A percentile compares a stretch with the other conserved stretches of the same genome.
Evolutionary conservation across 2,113 vertebrate genomes (phyloP).

Genomic region (Triplophysa dalaica): DNA sequence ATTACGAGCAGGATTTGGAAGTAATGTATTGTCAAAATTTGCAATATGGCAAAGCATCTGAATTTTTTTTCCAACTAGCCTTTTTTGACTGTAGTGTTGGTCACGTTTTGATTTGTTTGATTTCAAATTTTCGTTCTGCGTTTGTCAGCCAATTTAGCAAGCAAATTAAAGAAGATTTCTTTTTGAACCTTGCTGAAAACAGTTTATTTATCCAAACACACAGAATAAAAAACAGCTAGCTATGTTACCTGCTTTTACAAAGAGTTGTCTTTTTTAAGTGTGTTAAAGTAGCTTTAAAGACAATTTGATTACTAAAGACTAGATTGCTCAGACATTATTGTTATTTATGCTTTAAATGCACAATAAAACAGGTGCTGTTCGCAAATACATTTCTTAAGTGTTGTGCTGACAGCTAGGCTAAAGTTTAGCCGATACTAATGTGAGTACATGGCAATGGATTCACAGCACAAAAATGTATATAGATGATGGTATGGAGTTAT

Average conservation of each 20-base stretch:
- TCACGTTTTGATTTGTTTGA: no score
- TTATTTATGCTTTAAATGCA: not conserved
- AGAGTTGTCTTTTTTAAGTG: not conserved
- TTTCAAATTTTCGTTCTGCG: no score
- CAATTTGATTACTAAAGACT: no score
- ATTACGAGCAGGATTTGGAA: not conserved
- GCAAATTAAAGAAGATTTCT: conserved; percentile 29
- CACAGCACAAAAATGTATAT: not conserved
- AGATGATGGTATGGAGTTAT: not conserved
- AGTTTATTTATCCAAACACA: conserved; percentile 19
- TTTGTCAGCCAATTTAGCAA: conserved; percentile 16
- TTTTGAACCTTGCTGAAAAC: conserved; percentile 32
- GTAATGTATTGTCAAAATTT: no score
- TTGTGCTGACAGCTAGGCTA: conserved; percentile 7
- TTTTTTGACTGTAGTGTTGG: no score
- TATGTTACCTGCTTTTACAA: not conserved
- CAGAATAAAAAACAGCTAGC: not conserved
- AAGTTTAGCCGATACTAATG: conserved; percentile 7
- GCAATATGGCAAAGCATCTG: no score
- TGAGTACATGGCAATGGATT: not conserved
- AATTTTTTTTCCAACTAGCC: no score
- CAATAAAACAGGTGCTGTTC: not conserved
- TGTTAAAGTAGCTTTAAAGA: conserved; percentile 1
- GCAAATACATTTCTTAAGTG: not conserved
- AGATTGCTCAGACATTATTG: not conserved